A percentile compares a stretch with the other conserved stretches of the same genome.
Evolutionary conservation across 2,888 invertebrate species (phyloP).

Genomic region (Hypolimnas misippus): DNA sequence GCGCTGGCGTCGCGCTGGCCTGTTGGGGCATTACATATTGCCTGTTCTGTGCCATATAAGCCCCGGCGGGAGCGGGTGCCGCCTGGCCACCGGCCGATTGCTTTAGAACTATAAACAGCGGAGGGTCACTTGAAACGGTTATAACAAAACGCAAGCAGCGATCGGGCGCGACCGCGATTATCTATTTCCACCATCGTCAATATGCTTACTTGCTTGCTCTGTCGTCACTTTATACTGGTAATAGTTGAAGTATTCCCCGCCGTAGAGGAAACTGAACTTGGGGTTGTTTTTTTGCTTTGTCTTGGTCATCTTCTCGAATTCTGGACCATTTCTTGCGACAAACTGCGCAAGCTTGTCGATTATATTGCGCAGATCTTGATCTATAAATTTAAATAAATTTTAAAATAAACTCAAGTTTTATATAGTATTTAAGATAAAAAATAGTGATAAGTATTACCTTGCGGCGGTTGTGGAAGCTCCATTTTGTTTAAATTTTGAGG

Average conservation of each 20-base stretch:
- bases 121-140: conserved; percentile 81
- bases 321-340: conserved; percentile 99
- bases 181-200: conserved; percentile 65
- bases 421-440: neutral
- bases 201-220: conserved; percentile 95
- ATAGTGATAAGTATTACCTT: conserved; percentile 72
- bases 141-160: conserved; percentile 72
- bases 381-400: conserved; percentile 75
- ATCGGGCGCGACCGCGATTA: conserved; percentile 64
- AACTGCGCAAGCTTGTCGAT: conserved; percentile 99
- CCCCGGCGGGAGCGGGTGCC: conserved; percentile 79
- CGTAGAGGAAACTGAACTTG: conserved; percentile 98
- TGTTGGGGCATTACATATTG: conserved; percentile 85
- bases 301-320: conserved; percentile 99
- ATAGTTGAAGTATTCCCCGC: conserved; percentile 97
- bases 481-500: conserved; percentile 70
- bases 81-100: conserved; percentile 85
- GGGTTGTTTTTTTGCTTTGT: conserved; percentile 99
- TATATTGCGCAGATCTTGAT: conserved; percentile 97
- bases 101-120: conserved; percentile 90
- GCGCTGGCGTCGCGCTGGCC: conserved; percentile 82
- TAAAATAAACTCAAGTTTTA: neutral
- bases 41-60: conserved; percentile 84
- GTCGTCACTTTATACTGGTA: conserved; percentile 98
- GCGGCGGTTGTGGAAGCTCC: conserved; percentile 85